These are phyloP conservation scores for Formica selysi DNA, from an alignment of 1,140 invertebrate genomes.

Conservation along the genomic window DNA sequence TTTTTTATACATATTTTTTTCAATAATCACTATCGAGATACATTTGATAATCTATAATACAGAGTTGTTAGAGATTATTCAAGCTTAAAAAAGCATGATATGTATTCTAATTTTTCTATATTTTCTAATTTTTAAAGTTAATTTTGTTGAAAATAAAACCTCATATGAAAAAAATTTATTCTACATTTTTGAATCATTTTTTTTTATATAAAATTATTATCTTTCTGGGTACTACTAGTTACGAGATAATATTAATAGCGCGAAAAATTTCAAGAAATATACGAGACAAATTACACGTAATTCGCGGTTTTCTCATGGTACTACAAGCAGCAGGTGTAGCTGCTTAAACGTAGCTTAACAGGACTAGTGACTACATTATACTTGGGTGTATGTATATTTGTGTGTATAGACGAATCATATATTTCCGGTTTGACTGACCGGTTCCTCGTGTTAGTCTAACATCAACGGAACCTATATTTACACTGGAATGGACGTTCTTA, in stretches of 20 bases:
- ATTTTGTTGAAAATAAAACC: too few species aligned
- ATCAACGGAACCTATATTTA: conserved; percentile 54
- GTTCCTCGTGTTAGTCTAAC: conserved; percentile 50
- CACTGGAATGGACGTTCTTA: conserved; percentile 8
- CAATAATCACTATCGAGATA: too few species aligned
- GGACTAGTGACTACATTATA: conserved; percentile 45
- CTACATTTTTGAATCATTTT: too few species aligned
- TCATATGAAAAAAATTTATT: too few species aligned
- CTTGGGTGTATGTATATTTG: conserved; percentile 4
- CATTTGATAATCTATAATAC: too few species aligned
- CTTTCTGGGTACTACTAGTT: too few species aligned
- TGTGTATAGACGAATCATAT: conserved; percentile 6
- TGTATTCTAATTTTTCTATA: too few species aligned
- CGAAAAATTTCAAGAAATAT: background rate
- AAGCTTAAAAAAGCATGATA: too few species aligned
- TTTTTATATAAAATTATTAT: too few species aligned
- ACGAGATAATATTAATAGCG: background rate
- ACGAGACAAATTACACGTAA: background rate
- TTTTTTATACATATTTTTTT: too few species aligned
- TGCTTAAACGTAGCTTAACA: conserved; percentile 59
- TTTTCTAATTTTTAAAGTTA: too few species aligned
- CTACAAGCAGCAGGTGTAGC: conserved; percentile 11
- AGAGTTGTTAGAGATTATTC: too few species aligned
- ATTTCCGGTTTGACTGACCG: conserved; percentile 53
- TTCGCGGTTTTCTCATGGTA: background rate